Conservation (phyloP, 2,888 invertebrate species). For the Cataglyphis altisquamis region DNA sequence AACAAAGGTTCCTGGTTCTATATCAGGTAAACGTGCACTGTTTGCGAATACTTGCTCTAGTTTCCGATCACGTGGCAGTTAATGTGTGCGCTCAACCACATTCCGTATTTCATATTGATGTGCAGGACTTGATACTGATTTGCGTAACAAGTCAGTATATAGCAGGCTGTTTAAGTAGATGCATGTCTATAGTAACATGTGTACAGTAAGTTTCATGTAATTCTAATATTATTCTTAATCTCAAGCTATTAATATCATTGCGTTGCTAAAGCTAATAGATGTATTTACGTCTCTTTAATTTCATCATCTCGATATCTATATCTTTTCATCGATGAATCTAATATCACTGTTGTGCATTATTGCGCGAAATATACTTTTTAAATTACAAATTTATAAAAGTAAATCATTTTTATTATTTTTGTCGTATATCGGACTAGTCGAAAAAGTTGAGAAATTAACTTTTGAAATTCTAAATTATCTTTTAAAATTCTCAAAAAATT, state of each 20-base stretch:
- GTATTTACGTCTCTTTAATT: neutral
- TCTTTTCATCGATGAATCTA: neutral
- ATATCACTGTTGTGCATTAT: neutral
- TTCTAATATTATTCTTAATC: constrained; percentile 28
- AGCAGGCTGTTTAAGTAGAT: constrained; percentile 19
- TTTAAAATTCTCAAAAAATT: neutral
- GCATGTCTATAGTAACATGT: neutral
- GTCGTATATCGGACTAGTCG: neutral
- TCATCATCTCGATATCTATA: neutral
- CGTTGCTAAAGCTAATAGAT: neutral
- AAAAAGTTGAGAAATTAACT: neutral
- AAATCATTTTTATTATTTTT: neutral
- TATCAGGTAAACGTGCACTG: constrained; percentile 67
- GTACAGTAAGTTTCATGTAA: neutral
- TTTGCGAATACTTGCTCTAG: constrained; percentile 74
- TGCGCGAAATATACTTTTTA: neutral
- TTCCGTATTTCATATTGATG: constrained; percentile 75
- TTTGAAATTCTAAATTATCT: neutral
- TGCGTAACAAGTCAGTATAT: constrained; percentile 53
- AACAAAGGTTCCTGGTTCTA: constrained; percentile 68
- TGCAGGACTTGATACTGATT: constrained; percentile 54
- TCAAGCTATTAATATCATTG: constrained; percentile 3
- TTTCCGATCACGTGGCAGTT: constrained; percentile 76
- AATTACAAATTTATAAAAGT: neutral
- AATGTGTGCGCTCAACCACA: constrained; percentile 75